Evolutionary conservation across 2,113 vertebrate genomes (phyloP), one percentile per base, ranked within the genome.

Genomic region (Piliocolobus tephrosceles): DNA sequence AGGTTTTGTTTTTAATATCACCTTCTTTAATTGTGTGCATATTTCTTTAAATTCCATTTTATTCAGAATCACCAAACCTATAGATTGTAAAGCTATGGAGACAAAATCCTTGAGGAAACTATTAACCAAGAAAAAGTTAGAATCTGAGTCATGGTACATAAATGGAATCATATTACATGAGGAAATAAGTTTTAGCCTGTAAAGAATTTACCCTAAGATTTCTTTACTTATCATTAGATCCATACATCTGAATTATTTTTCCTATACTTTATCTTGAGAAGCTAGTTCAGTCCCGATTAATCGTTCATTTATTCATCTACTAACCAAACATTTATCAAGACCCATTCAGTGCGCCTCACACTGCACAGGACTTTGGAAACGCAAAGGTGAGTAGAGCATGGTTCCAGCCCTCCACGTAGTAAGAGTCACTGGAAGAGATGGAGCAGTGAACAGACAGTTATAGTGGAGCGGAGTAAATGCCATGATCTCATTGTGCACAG

Each of bases 1-100:
- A 86, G 57, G 3, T 80, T 88, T 58, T 52, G 13, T 57, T 92
- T 91, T 84, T 73, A 20, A 52, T 79, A 83, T 88, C 16, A 6
- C 3, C 30, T 86, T 45, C 70, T 58, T 90, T 55, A 81, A 70
- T 58, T 30, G 30, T 32, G n/a, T 90, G 25, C 17, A 0, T 78
- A 75, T 87, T 95, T 94, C 22, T 78, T 90, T 83, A 94, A 78
- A 92, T 94, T 86, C 0, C 35, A 35, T 61, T 90, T 89, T 80
- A 90, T 83, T 45, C 78, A 57, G n/a, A 85, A 6, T 76, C 10
- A 8, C 3, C 40, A 43, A 97, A 32, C 11, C 43, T 89, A 3
- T 8, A 58, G 38, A 61, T 40, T 55, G 30, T n/a, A 96, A 95
- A 81, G 4, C 27, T 66, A 38, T 43, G 5, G 18, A 86, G 45